A percentile compares a stretch with the other conserved stretches of the same genome.
phyloP scores from a whole-genome alignment of 2,888 invertebrate species.

The Eulithis prunata region DNA sequence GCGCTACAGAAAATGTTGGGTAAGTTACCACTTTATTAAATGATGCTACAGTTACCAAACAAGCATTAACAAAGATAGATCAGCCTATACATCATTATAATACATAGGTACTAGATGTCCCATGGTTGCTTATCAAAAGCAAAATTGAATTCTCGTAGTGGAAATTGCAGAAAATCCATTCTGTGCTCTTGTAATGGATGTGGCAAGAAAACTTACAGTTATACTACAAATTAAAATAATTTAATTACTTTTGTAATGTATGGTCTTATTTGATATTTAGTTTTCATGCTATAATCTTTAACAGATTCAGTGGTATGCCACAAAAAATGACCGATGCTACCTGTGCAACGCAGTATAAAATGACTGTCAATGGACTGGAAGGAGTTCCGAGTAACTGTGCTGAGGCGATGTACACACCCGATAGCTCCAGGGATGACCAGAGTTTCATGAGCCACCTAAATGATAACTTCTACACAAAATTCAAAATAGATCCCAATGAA shows the following conservation, averaged over 20 bases:
- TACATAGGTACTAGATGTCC: too few species aligned
- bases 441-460: slow-evolving; percentile 73
- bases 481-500: slow-evolving; percentile 81
- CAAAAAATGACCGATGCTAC: slow-evolving; percentile 81
- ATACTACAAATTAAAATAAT: too few species aligned
- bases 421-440: slow-evolving; percentile 75
- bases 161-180: too few species aligned
- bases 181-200: too few species aligned
- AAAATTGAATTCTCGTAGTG: too few species aligned
- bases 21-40: slow-evolving; percentile 49
- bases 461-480: slow-evolving; percentile 78
- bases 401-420: slow-evolving; percentile 77
- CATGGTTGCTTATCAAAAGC: too few species aligned
- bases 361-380: slow-evolving; percentile 66
- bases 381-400: slow-evolving; percentile 71
- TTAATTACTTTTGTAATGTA: too few species aligned
- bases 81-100: too few species aligned
- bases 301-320: slow-evolving; percentile 80
- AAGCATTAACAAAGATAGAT: too few species aligned
- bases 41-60: not conserved
- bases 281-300: slow-evolving; percentile 18
- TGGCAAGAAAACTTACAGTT: too few species aligned
- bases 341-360: slow-evolving; percentile 80
- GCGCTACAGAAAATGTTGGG: slow-evolving; percentile 83
- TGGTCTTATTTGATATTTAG: not conserved